A percentile compares a stretch with the other conserved stretches of the same genome.
phyloP scores from a whole-genome alignment of 1,140 invertebrate genomes.

The Temnothorax nylanderi region DNA sequence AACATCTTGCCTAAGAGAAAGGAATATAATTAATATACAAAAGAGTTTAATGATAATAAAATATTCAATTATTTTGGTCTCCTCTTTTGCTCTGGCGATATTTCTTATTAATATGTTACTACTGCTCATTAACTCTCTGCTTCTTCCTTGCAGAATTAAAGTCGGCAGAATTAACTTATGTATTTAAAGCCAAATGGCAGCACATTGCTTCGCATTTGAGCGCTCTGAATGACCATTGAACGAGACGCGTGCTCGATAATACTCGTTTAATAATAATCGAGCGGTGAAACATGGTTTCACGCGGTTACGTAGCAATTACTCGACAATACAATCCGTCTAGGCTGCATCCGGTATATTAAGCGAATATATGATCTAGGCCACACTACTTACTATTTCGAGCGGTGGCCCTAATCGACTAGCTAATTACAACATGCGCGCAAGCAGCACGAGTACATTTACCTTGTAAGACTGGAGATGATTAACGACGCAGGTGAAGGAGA shows the following conservation, averaged over 20 bases:
- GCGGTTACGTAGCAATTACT: background rate
- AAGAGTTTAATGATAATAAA: background rate
- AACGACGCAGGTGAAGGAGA: constrained; percentile 94
- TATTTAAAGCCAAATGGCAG: background rate
- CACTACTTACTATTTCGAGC: constrained; percentile 51
- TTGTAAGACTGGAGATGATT: constrained; percentile 94
- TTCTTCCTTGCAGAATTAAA: background rate
- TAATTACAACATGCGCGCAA: constrained; percentile 64
- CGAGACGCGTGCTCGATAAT: background rate
- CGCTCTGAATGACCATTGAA: background rate
- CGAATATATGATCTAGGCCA: constrained; percentile 32
- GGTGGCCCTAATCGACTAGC: constrained; percentile 69
- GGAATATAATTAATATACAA: background rate
- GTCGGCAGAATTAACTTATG: background rate
- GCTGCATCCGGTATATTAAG: constrained; percentile 4
- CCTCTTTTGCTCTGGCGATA: background rate
- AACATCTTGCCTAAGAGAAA: background rate
- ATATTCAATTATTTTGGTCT: background rate
- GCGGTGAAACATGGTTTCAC: background rate
- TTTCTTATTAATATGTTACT: background rate
- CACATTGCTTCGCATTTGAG: background rate
- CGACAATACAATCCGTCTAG: background rate
- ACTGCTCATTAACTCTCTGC: background rate
- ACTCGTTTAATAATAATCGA: background rate
- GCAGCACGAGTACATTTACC: constrained; percentile 87